Evolutionary conservation across 2,113 vertebrate species (phyloP).

Genomic region (Archocentrus centrarchus): DNA sequence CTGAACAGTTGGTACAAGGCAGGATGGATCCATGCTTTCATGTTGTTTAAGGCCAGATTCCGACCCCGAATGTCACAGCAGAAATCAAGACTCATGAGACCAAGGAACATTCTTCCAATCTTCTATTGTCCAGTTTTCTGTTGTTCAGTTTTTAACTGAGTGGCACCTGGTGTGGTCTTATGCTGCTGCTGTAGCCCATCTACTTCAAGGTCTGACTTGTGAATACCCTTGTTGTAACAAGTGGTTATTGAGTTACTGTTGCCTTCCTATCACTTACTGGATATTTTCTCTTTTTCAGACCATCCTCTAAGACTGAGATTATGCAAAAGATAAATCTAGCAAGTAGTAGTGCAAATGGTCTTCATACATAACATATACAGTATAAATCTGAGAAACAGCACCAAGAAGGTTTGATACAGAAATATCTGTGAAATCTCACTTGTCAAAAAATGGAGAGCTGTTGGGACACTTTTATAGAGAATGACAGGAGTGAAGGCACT

Average conservation of each 20-base stretch:
- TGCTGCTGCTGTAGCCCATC: background rate
- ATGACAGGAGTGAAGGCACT: background rate
- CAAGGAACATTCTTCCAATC: background rate
- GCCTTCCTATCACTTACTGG: too few species aligned
- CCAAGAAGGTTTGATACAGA: background rate
- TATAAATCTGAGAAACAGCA: background rate
- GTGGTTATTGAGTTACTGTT: too few species aligned
- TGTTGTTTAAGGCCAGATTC: background rate
- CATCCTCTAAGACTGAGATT: too few species aligned
- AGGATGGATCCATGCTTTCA: background rate
- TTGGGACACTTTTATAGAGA: background rate
- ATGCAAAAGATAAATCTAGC: background rate
- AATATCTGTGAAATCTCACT: background rate
- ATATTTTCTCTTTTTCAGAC: too few species aligned
- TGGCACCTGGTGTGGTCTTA: background rate
- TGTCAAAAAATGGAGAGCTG: background rate
- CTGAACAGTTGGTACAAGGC: background rate
- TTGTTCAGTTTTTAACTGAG: background rate
- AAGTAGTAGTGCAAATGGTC: fast-evolving
- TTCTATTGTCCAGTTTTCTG: background rate
- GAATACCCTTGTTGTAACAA: too few species aligned
- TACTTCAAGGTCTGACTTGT: background rate
- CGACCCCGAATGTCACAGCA: background rate
- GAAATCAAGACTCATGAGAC: background rate
- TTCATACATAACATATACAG: background rate